A percentile compares a stretch with the other conserved stretches of the same genome.
These are phyloP conservation scores for Kryptolebias ocellatus DNA, from an alignment of 2,797 vertebrate genomes.

Conservation along the genomic window DNA sequence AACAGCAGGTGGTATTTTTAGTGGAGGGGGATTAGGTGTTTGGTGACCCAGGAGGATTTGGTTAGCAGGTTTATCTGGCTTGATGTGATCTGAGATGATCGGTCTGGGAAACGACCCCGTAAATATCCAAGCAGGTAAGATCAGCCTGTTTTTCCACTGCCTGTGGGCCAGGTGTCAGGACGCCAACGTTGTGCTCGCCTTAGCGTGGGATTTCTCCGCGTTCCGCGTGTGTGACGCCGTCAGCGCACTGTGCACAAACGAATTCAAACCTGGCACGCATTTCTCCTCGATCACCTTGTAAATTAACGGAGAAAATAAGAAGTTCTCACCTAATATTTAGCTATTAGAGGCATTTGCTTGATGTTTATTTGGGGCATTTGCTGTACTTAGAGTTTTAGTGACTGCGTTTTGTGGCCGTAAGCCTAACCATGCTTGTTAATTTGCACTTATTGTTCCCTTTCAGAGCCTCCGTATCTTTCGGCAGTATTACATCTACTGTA, in stretches of 20 bases:
- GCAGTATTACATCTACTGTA: slow-evolving; percentile 24
- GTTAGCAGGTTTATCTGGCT: slow-evolving; percentile 60
- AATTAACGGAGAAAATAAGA: slow-evolving; percentile 45
- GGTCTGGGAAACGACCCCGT: slow-evolving; percentile 53
- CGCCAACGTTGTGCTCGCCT: slow-evolving; percentile 1
- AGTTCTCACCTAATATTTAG: background rate
- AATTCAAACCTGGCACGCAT: background rate
- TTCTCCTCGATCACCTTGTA: slow-evolving; percentile 4
- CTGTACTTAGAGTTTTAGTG: background rate
- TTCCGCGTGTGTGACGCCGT: background rate
- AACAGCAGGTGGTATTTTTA: slow-evolving; percentile 62
- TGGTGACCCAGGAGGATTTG: slow-evolving; percentile 70
- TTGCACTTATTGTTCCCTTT: slow-evolving; percentile 26
- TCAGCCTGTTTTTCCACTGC: slow-evolving; percentile 47
- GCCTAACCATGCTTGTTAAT: background rate
- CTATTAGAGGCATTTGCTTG: background rate
- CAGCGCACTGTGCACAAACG: background rate
- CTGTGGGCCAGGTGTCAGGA: background rate
- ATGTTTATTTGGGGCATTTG: background rate
- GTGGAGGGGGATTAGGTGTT: slow-evolving; percentile 51
- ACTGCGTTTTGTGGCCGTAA: background rate
- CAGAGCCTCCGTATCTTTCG: background rate
- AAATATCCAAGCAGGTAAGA: slow-evolving; percentile 52
- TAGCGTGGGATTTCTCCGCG: background rate
- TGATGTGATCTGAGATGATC: slow-evolving; percentile 57